Evolutionary conservation across 1,140 invertebrate species (phyloP).

Genomic region (Caenorhabditis remanei): DNA sequence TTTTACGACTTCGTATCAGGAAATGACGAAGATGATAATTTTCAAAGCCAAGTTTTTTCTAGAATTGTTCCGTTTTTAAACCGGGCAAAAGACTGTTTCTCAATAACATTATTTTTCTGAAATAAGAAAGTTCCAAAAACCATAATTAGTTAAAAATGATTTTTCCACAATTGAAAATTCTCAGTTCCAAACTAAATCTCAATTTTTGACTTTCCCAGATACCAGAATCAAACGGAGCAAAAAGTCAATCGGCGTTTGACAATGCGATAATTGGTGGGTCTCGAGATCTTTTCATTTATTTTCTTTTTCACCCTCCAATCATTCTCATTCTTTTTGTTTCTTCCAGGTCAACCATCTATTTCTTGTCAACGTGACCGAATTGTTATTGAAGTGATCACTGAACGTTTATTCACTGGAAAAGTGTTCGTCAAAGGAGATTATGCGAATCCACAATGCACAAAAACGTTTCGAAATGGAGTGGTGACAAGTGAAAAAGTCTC

Average conservation of each 20-base stretch:
- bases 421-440: conserved; percentile 68
- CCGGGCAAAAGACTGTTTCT: too few relatives aligned
- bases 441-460: conserved; percentile 59
- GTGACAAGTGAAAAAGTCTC: background rate
- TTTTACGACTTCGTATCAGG: too few relatives aligned
- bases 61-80: too few relatives aligned
- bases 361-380: conserved; percentile 62
- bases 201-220: background rate
- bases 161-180: too few relatives aligned
- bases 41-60: too few relatives aligned
- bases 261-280: conserved; percentile 60
- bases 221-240: background rate
- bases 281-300: background rate
- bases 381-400: conserved; percentile 61
- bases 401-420: conserved; percentile 66
- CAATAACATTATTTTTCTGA: too few relatives aligned
- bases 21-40: too few relatives aligned
- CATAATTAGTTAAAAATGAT: too few relatives aligned
- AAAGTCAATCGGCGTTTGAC: conserved; percentile 50
- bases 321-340: background rate
- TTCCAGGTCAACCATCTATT: conserved; percentile 61
- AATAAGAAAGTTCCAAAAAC: too few relatives aligned
- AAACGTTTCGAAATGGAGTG: conserved; percentile 30
- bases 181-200: too few relatives aligned
- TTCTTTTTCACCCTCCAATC: background rate